Evolutionary conservation across 2,888 invertebrate genomes (phyloP).

Genomic region (Archips crataeganus): DNA sequence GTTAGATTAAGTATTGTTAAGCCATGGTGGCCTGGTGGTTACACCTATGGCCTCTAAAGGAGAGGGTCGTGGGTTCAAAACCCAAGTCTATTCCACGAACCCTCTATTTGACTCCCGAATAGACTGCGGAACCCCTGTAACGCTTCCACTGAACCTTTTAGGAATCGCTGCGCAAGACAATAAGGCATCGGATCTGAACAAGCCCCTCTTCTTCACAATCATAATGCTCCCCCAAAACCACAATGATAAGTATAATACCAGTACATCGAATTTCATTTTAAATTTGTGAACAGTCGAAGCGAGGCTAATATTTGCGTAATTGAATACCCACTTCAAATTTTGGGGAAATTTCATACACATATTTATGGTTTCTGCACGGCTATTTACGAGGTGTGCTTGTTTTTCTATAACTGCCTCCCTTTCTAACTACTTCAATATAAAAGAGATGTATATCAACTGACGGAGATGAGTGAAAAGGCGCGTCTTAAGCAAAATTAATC

Average conservation of each 20-base stretch:
- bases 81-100: too few relatives aligned
- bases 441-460: not conserved
- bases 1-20: too few relatives aligned
- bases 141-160: too few relatives aligned
- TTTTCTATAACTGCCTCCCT: not conserved
- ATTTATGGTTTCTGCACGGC: not conserved
- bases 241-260: not conserved
- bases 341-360: not conserved
- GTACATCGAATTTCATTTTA: not conserved
- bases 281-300: not conserved
- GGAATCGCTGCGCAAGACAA: too few relatives aligned
- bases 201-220: too few relatives aligned
- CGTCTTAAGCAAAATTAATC: not conserved
- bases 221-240: too few relatives aligned
- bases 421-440: not conserved
- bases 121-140: too few relatives aligned
- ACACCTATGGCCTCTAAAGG: too few relatives aligned
- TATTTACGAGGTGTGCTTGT: not conserved
- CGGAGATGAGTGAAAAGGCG: not conserved
- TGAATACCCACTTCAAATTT: not conserved
- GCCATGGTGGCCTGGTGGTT: too few relatives aligned
- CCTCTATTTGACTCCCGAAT: too few relatives aligned
- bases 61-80: too few relatives aligned
- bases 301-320: slow-evolving; percentile 6
- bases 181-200: too few relatives aligned